These are phyloP conservation scores for Tinea trinotella DNA, from an alignment of 2,888 invertebrate genomes.

Conservation along the genomic window DNA sequence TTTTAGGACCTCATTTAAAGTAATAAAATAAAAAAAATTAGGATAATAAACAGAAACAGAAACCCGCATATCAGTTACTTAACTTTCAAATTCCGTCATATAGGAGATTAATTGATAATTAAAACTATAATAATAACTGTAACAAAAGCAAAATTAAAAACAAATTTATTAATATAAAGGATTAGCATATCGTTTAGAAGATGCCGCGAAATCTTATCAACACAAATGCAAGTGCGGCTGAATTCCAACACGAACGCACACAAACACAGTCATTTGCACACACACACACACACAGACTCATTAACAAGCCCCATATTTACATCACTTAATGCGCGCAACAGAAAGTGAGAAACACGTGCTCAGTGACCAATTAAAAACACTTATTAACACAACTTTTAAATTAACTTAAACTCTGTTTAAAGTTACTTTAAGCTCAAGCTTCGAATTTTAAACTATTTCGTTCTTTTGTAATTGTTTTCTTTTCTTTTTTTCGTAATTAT, in stretches of 20 bases:
- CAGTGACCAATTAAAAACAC: constrained; percentile 29
- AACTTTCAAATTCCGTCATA: too few relatives aligned
- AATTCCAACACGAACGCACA: constrained; percentile 33
- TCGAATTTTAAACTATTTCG: constrained; percentile 27
- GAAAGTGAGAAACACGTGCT: constrained; percentile 39
- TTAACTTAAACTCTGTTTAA: not conserved
- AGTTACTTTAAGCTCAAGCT: not conserved
- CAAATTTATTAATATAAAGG: too few relatives aligned
- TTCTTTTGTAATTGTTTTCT: constrained; percentile 23
- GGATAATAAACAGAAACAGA: too few relatives aligned
- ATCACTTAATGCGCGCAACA: constrained; percentile 44
- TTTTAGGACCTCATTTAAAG: too few relatives aligned
- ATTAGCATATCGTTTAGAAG: constrained; percentile 13
- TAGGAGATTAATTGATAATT: too few relatives aligned
- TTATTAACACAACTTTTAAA: not conserved
- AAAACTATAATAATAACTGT: too few relatives aligned
- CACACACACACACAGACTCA: constrained; percentile 58
- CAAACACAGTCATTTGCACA: constrained; percentile 33
- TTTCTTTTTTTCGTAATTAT: constrained; percentile 37
- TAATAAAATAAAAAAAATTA: too few relatives aligned
- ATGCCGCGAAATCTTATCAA: constrained; percentile 22
- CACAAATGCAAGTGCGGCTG: constrained; percentile 35
- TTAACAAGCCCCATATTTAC: constrained; percentile 62
- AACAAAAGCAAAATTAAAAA: too few relatives aligned
- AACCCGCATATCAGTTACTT: too few relatives aligned